Evolutionary conservation across 2,888 invertebrate species (phyloP), one percentile per base, ranked within the genome.

Genomic region (Oxytorus armatus): DNA sequence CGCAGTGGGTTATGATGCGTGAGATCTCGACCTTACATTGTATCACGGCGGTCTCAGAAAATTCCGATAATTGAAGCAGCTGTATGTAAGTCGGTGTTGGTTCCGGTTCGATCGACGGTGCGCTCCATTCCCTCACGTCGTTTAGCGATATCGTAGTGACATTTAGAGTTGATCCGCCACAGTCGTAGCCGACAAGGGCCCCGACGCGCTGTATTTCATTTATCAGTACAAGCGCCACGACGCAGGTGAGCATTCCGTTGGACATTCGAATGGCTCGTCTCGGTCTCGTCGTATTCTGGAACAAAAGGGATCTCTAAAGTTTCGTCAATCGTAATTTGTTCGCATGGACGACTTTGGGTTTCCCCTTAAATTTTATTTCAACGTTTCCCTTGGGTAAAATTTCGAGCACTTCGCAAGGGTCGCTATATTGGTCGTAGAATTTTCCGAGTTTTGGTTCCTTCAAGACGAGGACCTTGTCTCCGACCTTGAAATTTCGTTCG

Each of bases 61-160:
- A 79, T 39, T 72, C 69, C 3, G 79, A 76, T 8, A 79, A 5
- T 42, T 79, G 79, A 0, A 75, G 55, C 8, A 75, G 29, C 11
- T 79, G 75, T 11, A 70, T 36, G 11, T 79, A 72, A 0, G 61
- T 66, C n/a, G 42, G 10, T 10, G 14, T 36, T 39, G 72, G 51
- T 36, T 70, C 51, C 2, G 75, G 68, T 18, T 79, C 53, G 1
- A 2, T 33, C 4, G 16, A 16, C 0, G 57, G 59, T 3, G 53
- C 11, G 11, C 61, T 49, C 33, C 73, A 77, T 11, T 66, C 47
- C 4, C 29, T 25, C 0, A 69, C 21, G 8, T 73, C 73, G 21
- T 73, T 55, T 14, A 73, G 8, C 0, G 68, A 73, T 0, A 80
- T 1, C 1, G 77, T 80, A 1, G 77, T 77, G 5, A 73, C 29